These are phyloP conservation scores for Syrphus vitripennis DNA, from an alignment of 2,888 invertebrate genomes.

Conservation along the genomic window DNA sequence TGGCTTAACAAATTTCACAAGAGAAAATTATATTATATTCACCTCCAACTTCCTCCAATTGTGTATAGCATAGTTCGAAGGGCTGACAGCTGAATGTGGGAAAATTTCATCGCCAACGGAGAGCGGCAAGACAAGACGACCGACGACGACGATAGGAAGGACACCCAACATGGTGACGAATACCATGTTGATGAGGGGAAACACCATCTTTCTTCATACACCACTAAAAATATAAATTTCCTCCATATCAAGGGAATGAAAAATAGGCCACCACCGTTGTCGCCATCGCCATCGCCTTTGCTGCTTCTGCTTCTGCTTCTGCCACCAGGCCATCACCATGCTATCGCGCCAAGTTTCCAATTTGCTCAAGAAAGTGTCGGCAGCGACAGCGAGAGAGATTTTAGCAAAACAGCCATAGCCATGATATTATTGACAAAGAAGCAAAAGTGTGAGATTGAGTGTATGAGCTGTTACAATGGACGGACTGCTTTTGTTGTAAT, in stretches of 20 bases:
- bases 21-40: neutral
- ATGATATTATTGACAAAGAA: neutral
- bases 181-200: conserved; percentile 4
- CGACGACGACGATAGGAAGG: neutral
- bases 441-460: conserved; percentile 3
- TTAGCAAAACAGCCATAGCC: conserved; percentile 43
- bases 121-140: neutral
- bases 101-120: neutral
- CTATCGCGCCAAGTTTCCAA: neutral
- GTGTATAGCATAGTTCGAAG: neutral
- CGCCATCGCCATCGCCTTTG: neutral
- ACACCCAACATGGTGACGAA: conserved; percentile 6
- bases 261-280: conserved; percentile 42
- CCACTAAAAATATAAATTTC: neutral
- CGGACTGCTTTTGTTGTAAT: neutral
- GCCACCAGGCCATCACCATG: neutral
- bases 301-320: too few species aligned
- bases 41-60: neutral
- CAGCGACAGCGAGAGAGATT: conserved; percentile 9
- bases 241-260: neutral
- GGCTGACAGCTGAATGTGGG: conserved; percentile 14
- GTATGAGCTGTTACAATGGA: neutral
- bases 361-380: conserved; percentile 7
- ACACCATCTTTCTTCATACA: conserved; percentile 3
- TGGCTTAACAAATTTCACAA: neutral